These are phyloP conservation scores for Agrotis puta DNA, from an alignment of 2,888 invertebrate species.

Conservation along the genomic window DNA sequence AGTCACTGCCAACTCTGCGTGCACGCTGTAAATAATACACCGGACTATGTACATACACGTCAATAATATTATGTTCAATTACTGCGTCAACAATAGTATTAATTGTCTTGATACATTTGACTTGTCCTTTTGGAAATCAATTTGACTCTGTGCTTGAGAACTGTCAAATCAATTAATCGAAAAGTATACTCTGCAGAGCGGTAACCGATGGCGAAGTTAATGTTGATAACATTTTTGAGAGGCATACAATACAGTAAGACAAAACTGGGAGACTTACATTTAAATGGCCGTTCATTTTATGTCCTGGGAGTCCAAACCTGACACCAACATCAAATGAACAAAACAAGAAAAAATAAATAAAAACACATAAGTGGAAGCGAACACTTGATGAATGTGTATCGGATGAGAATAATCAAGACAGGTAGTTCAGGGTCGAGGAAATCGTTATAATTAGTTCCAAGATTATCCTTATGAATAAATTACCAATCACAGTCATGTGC, in stretches of 20 bases:
- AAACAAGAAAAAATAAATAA: conserved; percentile 11
- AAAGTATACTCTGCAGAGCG: not conserved
- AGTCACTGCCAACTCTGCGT: conserved; percentile 77
- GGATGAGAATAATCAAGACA: conserved; percentile 21
- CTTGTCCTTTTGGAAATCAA: conserved; percentile 10
- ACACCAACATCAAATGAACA: conserved; percentile 11
- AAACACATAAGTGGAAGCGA: conserved; percentile 2
- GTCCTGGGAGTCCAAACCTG: conserved; percentile 1
- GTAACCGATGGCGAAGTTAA: not conserved
- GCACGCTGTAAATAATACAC: conserved; percentile 56
- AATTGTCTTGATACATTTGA: not conserved
- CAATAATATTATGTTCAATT: conserved; percentile 26
- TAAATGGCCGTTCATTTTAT: not conserved
- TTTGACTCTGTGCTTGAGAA: conserved; percentile 7
- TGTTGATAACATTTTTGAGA: conserved; percentile 1
- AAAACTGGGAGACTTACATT: conserved; percentile 5
- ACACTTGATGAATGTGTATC: conserved; percentile 24
- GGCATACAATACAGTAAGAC: conserved; percentile 14
- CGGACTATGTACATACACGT: conserved; percentile 39
- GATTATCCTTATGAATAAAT: conserved; percentile 43
- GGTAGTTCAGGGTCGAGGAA: conserved; percentile 24
- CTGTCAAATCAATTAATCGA: not conserved
- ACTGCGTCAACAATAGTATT: not conserved
- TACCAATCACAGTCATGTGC: conserved; percentile 20
- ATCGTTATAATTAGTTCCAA: conserved; percentile 23